Conservation (phyloP, 2,888 invertebrate genomes). For the Rhagium mordax region DNA sequence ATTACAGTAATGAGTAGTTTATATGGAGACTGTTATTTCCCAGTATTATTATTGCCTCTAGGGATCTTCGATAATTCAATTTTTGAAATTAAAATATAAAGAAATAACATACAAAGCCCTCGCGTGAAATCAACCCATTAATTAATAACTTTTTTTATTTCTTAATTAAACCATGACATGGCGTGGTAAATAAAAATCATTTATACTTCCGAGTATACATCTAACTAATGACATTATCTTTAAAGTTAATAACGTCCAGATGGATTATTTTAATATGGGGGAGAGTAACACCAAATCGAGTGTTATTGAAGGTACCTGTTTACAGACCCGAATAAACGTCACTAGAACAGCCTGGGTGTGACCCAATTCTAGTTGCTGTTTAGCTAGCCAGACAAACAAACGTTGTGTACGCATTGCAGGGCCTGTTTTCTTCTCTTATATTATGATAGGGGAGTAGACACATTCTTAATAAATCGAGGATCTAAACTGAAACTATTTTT, state of each 20-base stretch:
- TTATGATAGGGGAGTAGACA: background rate
- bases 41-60: background rate
- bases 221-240: background rate
- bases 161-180: background rate
- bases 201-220: background rate
- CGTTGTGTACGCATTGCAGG: background rate
- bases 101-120: background rate
- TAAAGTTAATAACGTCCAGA: conserved; percentile 11
- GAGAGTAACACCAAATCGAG: background rate
- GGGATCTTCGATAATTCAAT: background rate
- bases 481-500: no score
- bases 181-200: background rate
- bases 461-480: no score
- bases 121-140: background rate
- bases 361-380: background rate
- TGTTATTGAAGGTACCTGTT: background rate
- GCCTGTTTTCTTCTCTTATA: background rate
- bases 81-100: background rate
- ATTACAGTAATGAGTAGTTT: no score
- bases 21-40: background rate
- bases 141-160: background rate
- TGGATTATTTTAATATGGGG: background rate
- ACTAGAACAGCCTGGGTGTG: background rate
- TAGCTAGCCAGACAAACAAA: background rate
- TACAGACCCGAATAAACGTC: background rate